Conservation (phyloP, 1,140 invertebrate genomes). For the Musca vetustissima region DNA sequence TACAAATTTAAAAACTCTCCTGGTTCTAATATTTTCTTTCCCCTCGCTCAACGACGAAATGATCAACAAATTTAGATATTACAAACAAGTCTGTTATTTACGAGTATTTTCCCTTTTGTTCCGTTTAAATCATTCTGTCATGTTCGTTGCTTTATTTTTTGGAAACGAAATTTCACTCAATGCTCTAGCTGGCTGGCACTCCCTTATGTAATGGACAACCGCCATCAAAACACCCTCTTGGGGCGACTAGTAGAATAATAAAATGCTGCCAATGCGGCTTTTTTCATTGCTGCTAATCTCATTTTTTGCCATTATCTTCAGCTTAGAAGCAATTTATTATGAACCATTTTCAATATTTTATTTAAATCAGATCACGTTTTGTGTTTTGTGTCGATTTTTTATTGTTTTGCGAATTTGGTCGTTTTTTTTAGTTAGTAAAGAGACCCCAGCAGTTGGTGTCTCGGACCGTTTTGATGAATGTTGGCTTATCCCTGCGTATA, state of each 20-base stretch:
- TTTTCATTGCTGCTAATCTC: slow-evolving; percentile 3
- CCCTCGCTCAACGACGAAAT: no score
- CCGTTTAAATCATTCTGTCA: background rate
- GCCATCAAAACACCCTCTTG: background rate
- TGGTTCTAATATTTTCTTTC: no score
- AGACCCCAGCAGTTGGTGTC: no score
- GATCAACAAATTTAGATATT: slow-evolving; percentile 7
- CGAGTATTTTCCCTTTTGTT: background rate
- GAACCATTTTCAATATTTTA: slow-evolving; percentile 20
- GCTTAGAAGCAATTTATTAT: slow-evolving; percentile 21
- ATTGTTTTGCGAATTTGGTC: background rate
- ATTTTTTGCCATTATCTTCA: slow-evolving; percentile 15
- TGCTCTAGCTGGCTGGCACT: no score
- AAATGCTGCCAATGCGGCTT: slow-evolving; percentile 3
- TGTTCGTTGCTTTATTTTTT: no score
- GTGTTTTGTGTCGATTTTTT: slow-evolving; percentile 1
- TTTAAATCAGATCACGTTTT: slow-evolving; percentile 24
- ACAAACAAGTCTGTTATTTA: background rate
- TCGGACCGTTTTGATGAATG: no score
- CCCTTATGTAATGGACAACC: background rate
- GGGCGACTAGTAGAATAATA: no score
- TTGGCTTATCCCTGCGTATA: no score
- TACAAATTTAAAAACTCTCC: no score
- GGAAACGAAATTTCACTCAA: no score
- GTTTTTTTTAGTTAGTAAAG: no score